These are phyloP conservation scores for Acanthopagrus latus DNA, from an alignment of 2,797 vertebrate genomes.

Conservation along the genomic window DNA sequence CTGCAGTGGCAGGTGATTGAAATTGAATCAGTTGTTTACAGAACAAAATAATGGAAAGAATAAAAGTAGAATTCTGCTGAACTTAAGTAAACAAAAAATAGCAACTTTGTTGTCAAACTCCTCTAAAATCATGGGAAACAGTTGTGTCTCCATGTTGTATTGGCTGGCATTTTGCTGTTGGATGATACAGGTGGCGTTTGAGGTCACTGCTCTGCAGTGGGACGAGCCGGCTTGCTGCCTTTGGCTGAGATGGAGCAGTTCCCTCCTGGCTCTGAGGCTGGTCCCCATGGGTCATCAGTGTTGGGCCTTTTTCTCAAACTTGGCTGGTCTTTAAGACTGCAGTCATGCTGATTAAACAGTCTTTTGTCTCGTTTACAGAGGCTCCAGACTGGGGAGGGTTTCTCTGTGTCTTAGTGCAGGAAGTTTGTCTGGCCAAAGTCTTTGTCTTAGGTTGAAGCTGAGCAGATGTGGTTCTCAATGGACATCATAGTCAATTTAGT, in stretches of 20 bases:
- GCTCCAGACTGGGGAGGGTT: constrained; percentile 12
- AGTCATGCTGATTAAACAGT: constrained; percentile 37
- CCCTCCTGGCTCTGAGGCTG: constrained; percentile 33
- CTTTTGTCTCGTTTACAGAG: constrained; percentile 17
- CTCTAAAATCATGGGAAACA: neutral
- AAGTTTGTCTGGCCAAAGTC: neutral
- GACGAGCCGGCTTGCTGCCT: constrained; percentile 17
- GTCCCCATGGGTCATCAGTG: constrained; percentile 26
- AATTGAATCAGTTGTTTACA: neutral
- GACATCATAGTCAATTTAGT: neutral
- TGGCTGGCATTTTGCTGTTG: constrained; percentile 51
- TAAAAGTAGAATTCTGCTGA: neutral
- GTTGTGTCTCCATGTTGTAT: neutral
- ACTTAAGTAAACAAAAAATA: neutral
- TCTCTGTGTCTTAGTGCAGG: constrained; percentile 14
- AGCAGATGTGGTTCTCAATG: constrained; percentile 18
- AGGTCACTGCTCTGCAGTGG: constrained; percentile 30
- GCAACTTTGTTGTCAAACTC: neutral
- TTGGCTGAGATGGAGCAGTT: constrained; percentile 31
- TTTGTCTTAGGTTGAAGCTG: neutral
- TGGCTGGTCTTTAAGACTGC: constrained; percentile 45
- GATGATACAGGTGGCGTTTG: constrained; percentile 17
- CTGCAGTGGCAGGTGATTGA: neutral
- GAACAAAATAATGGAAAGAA: neutral
- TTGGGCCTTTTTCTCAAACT: constrained; percentile 17